A percentile compares a stretch with the other conserved stretches of the same genome.
These are phyloP conservation scores for Pardosa pseudoannulata DNA, from an alignment of 2,888 invertebrate genomes.

Conservation along the genomic window DNA sequence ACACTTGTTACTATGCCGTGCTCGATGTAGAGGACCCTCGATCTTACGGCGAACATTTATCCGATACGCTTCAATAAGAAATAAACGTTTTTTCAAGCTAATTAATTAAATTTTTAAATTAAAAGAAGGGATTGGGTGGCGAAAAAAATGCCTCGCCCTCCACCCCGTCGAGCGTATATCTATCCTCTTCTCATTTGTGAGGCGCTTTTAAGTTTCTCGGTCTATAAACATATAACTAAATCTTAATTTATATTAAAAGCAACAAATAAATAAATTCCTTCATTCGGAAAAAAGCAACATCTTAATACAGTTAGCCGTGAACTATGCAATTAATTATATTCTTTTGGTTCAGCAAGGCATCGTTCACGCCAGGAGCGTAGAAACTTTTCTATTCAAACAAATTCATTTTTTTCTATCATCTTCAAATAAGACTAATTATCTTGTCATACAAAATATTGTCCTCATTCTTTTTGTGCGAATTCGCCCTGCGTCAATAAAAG, in stretches of 20 bases:
- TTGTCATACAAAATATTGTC: constrained; percentile 73
- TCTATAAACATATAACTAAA: constrained; percentile 69
- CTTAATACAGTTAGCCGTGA: constrained; percentile 72
- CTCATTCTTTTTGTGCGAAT: constrained; percentile 72
- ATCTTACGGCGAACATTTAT: constrained; percentile 43
- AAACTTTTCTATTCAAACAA: constrained; percentile 71
- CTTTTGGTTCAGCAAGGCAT: constrained; percentile 57
- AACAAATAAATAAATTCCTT: constrained; percentile 67
- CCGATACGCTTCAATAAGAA: constrained; percentile 65
- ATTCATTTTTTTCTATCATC: constrained; percentile 71
- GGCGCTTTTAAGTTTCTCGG: constrained; percentile 58
- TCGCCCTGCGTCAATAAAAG: constrained; percentile 69
- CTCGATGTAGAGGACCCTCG: constrained; percentile 40
- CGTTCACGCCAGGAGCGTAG: constrained; percentile 49
- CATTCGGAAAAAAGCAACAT: constrained; percentile 52
- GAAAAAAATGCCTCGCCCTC: constrained; percentile 25
- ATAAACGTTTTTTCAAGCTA: constrained; percentile 60
- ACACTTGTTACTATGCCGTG: constrained; percentile 50
- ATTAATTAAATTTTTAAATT: constrained; percentile 71
- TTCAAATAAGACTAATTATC: constrained; percentile 72
- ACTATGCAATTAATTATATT: constrained; percentile 71
- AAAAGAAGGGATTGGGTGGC: constrained; percentile 51
- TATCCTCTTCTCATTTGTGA: constrained; percentile 60
- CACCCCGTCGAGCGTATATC: constrained; percentile 27
- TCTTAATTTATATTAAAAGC: constrained; percentile 71